Evolutionary conservation across 2,113 vertebrate species (phyloP), one percentile per base, ranked within the genome.

Genomic region (Menidia beryllina): DNA sequence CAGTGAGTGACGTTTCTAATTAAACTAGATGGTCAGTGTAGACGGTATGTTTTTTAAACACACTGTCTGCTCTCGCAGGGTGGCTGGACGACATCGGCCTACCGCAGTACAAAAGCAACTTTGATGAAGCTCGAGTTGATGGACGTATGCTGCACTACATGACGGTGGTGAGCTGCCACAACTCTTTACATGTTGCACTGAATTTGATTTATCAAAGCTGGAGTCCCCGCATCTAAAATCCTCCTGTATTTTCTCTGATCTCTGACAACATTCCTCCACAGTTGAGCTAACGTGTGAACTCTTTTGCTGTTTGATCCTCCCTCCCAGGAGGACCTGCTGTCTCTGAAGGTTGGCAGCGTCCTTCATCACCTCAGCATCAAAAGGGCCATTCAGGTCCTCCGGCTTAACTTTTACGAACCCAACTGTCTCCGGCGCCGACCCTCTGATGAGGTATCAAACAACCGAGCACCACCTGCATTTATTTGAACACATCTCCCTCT

Each of bases 41-140:
- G n/a, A n/a, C n/a, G n/a, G n/a, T n/a, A n/a, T n/a, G n/a, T n/a
- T n/a, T n/a, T n/a, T 13, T 4, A 39, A 60, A 50, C 4, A 1
- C 6, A 0, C 8, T 12, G 17, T 38, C 5, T 82, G 61, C 51
- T 20, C 12, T 1, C 68, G 27, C 79, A 99, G 98, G 96, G 30
- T 99, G 98, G 98, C 87, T 99, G 91, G 98, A 99, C 81, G 97
- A 99, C 77, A 98, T 99, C 21, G 98, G 98, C 38, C 94, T 99
- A 43, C 97, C 98, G 10, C 98, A 99, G 85, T 99, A 99, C 36
- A 99, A 99, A 86, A 97, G 95, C 19, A 95, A 98, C 91, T 99
- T 99, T 87, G 97, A 99, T 20, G 98, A 99, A 73, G 96, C 95
- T 0, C 94, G 95, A 21, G 95, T 99, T 5, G 98, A 99, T 0